phyloP scores from a whole-genome alignment of 2,888 invertebrate genomes.

The Orthonychiurus folsomi region DNA sequence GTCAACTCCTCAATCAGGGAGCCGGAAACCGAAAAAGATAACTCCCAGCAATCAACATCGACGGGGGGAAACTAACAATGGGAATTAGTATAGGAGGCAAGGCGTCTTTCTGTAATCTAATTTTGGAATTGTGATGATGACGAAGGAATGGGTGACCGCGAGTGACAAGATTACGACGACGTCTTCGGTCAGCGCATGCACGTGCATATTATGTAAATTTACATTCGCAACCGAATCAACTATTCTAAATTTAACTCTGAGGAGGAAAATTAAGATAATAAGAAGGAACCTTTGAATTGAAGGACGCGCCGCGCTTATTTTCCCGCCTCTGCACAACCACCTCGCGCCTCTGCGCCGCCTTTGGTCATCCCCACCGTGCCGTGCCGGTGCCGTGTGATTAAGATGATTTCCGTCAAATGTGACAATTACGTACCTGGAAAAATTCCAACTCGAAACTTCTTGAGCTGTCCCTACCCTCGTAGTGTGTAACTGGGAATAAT shows the following conservation, averaged over 20 bases:
- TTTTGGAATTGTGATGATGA: neutral
- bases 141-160: neutral
- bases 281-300: too few relatives aligned
- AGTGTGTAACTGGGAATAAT: neutral
- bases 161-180: neutral
- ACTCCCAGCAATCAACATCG: too few relatives aligned
- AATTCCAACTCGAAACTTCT: neutral
- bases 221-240: neutral
- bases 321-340: too few relatives aligned
- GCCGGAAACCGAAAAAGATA: slow-evolving; percentile 1
- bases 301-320: too few relatives aligned
- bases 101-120: neutral
- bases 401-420: neutral
- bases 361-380: too few relatives aligned
- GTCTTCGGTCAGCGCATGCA: neutral
- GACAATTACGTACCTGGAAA: slow-evolving; percentile 1
- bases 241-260: too few relatives aligned
- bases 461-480: neutral
- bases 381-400: too few relatives aligned
- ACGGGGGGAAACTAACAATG: neutral
- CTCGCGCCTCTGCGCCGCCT: too few relatives aligned
- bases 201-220: neutral
- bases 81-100: too few relatives aligned
- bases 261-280: too few relatives aligned
- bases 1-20: neutral